Evolutionary conservation across 2,888 invertebrate species (phyloP), one percentile per base, ranked within the genome.

Genomic region (Sabellastarte sp.): DNA sequence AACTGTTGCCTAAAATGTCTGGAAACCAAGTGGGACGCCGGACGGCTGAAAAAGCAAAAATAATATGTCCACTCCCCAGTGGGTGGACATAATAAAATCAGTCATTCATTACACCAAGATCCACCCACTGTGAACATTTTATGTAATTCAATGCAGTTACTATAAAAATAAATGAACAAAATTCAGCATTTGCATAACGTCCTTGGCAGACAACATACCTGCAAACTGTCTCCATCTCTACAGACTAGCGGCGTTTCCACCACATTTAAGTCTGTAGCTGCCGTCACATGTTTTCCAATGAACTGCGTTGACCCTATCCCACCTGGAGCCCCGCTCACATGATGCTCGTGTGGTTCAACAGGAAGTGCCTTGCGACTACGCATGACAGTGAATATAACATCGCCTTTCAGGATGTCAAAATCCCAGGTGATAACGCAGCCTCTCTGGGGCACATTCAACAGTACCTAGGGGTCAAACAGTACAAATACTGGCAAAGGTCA

Each of bases 401-500:
- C 93, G 79, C 93, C 92, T 30, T 93, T 89, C 83, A 95, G 87
- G 60, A 95, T 92, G 86, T 96, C 95, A 85, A 95, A 96, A 86
- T 96, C 96, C 95, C 95, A 96, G 30, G 95, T 95, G 55, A 96
- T 87, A 65, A 96, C 94, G 82, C 92, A 90, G 74, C 93, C 93
- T 20, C 90, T 89, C 83, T 94, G 93, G 63, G 90, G 88, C 74
- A 93, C 92, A 59, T 88, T 87, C 60, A 96, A 89, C 68, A 92
- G 71, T 32, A 86, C 84, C 85, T 86, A 71, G 31, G 52, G n/a
- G n/a, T n/a, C n/a, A n/a, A n/a, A 30, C 15, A 57, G 15, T 26
- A 57, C 26, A 30, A 53, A 53, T n/a, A n/a, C n/a, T n/a, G n/a
- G n/a, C n/a, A n/a, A n/a, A n/a, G n/a, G n/a, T n/a, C n/a, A n/a